A percentile compares a stretch with the other conserved stretches of the same genome.
Evolutionary conservation across 2,113 vertebrate genomes (phyloP).

Genomic region (Ia io): DNA sequence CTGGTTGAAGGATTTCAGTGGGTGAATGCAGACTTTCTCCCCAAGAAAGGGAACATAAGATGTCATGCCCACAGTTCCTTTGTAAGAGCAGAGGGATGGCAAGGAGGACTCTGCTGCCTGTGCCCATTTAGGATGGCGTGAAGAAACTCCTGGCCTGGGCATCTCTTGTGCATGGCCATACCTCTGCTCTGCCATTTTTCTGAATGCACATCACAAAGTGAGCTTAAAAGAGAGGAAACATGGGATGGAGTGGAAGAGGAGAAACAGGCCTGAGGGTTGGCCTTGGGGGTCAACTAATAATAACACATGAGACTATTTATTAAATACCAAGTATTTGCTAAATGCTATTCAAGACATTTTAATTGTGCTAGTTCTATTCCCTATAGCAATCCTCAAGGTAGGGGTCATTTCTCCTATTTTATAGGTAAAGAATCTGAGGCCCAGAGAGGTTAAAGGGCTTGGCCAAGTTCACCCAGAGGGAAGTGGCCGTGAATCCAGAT

Average conservation of each 20-base stretch:
- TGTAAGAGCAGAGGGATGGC: background rate
- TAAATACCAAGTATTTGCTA: background rate
- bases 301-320: too few species aligned
- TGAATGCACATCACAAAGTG: background rate
- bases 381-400: background rate
- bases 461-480: background rate
- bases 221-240: background rate
- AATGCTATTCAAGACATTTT: background rate
- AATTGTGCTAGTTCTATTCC: background rate
- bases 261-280: background rate
- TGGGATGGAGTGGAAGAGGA: background rate
- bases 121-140: accelerated
- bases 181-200: background rate
- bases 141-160: background rate
- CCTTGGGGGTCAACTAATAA: background rate
- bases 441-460: background rate
- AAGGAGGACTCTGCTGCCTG: accelerated
- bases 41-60: too few species aligned
- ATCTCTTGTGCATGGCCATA: background rate
- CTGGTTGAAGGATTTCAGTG: background rate
- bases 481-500: too few species aligned
- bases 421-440: background rate
- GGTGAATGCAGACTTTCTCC: background rate
- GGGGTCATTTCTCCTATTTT: background rate
- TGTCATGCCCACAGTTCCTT: too few species aligned